Conservation (phyloP, 2,888 invertebrate species). For the Chymomyza procnemis region DNA sequence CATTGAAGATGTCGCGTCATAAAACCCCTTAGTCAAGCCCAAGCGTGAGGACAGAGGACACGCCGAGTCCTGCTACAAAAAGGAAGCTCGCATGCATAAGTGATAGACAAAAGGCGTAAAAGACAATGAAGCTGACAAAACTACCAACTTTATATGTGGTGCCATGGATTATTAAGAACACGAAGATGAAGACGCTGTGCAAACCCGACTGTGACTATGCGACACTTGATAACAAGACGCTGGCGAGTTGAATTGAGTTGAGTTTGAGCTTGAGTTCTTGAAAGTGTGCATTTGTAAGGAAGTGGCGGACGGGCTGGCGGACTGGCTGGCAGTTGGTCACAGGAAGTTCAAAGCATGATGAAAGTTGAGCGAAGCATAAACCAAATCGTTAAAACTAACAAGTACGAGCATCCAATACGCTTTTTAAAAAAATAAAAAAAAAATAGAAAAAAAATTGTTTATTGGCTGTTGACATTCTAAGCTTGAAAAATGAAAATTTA, state of each 20-base stretch:
- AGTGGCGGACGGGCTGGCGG: not conserved
- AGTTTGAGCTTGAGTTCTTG: not conserved
- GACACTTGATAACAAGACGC: slow-evolving; percentile 46
- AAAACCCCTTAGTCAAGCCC: slow-evolving; percentile 42
- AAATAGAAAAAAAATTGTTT: too few relatives aligned
- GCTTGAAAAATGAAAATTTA: too few relatives aligned
- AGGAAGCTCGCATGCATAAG: slow-evolving; percentile 64
- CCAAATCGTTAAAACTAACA: not conserved
- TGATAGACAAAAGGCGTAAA: slow-evolving; percentile 63
- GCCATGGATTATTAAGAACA: not conserved
- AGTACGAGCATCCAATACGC: not conserved
- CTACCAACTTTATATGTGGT: slow-evolving; percentile 23
- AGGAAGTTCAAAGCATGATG: slow-evolving; percentile 49
- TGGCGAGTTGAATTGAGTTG: not conserved
- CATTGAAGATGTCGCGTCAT: slow-evolving; percentile 58
- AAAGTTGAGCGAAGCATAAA: slow-evolving; percentile 11
- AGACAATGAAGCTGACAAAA: slow-evolving; percentile 44
- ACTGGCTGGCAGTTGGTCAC: slow-evolving; percentile 12
- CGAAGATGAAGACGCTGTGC: not conserved
- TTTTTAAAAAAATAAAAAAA: not conserved
- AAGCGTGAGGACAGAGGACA: not conserved
- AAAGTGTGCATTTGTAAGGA: not conserved
- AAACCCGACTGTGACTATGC: not conserved
- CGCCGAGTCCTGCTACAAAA: not conserved
- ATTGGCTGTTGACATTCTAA: too few relatives aligned